A percentile compares a stretch with the other conserved stretches of the same genome.
Conservation (phyloP, 2,113 vertebrate genomes). For the Hippocampus comes region DNA sequence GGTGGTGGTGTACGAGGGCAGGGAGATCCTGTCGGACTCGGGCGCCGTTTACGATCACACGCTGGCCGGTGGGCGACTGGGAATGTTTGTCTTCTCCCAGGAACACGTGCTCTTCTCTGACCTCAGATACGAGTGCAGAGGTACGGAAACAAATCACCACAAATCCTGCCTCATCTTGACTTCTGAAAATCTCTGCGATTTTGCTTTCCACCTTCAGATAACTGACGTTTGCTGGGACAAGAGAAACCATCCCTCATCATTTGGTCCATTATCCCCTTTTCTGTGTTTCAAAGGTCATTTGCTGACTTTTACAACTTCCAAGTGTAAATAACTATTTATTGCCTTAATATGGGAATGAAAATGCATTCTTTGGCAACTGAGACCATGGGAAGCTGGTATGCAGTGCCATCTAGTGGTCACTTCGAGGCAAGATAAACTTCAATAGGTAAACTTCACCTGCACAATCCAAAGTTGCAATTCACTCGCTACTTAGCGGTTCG, state of each 20-base stretch:
- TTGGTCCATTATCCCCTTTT: neutral
- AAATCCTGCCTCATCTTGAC: neutral
- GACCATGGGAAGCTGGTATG: constrained; percentile 31
- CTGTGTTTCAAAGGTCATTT: constrained; percentile 27
- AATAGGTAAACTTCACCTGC: neutral
- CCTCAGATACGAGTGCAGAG: constrained; percentile 98
- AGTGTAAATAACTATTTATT: constrained; percentile 98
- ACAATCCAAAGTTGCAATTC: neutral
- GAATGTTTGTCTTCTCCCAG: constrained; percentile 97
- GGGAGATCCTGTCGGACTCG: constrained; percentile 97
- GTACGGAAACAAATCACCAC: constrained; percentile 62
- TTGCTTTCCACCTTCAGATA: constrained; percentile 69
- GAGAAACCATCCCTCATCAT: constrained; percentile 6
- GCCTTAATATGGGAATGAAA: constrained; percentile 63
- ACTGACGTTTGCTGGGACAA: constrained; percentile 67
- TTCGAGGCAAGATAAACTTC: neutral
- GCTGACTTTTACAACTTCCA: constrained; percentile 48
- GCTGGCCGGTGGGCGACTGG: constrained; percentile 91
- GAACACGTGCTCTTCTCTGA: constrained; percentile 99
- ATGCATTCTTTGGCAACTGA: neutral
- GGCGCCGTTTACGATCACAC: constrained; percentile 95
- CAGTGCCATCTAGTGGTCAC: constrained; percentile 34
- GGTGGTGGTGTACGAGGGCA: constrained; percentile 97
- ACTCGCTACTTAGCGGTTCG: too few species aligned
- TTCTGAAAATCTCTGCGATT: constrained; percentile 11